Conservation (phyloP, 2,888 invertebrate species). For the Cryptocephalus primarius region DNA sequence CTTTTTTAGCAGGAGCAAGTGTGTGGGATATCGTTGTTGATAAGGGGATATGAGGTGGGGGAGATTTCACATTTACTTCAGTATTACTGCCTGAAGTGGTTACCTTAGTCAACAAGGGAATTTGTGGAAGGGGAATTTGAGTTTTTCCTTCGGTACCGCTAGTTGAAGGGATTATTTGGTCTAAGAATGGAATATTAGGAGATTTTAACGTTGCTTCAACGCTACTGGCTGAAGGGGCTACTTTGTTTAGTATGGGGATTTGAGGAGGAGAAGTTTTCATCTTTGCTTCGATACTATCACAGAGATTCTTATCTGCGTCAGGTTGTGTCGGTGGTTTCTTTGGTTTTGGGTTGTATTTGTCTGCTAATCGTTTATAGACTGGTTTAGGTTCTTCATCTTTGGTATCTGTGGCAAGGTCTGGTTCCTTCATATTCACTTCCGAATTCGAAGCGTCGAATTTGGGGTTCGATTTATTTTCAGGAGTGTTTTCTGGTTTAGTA, state of each 20-base stretch:
- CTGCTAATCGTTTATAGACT: slow-evolving; percentile 30
- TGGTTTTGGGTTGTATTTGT: slow-evolving; percentile 40
- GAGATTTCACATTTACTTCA: too few relatives aligned
- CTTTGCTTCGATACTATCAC: slow-evolving; percentile 20
- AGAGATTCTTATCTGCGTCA: slow-evolving; percentile 27
- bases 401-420: too few relatives aligned
- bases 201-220: background rate
- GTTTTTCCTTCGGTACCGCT: too few relatives aligned
- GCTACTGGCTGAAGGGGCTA: slow-evolving; percentile 4
- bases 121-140: slow-evolving; percentile 10
- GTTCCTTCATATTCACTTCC: too few relatives aligned
- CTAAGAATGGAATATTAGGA: slow-evolving; percentile 11
- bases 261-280: slow-evolving; percentile 17
- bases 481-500: too few relatives aligned
- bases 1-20: slow-evolving; percentile 6
- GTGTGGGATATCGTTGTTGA: too few relatives aligned
- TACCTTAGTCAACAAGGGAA: slow-evolving; percentile 6
- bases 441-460: too few relatives aligned
- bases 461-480: too few relatives aligned
- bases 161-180: slow-evolving; percentile 6
- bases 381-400: background rate
- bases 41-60: too few relatives aligned
- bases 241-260: slow-evolving; percentile 8
- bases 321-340: slow-evolving; percentile 19
- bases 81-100: too few relatives aligned